Base-by-base conservation (phyloP, 1,140 invertebrate genomes). In the Nasonia vitripennis region DNA sequence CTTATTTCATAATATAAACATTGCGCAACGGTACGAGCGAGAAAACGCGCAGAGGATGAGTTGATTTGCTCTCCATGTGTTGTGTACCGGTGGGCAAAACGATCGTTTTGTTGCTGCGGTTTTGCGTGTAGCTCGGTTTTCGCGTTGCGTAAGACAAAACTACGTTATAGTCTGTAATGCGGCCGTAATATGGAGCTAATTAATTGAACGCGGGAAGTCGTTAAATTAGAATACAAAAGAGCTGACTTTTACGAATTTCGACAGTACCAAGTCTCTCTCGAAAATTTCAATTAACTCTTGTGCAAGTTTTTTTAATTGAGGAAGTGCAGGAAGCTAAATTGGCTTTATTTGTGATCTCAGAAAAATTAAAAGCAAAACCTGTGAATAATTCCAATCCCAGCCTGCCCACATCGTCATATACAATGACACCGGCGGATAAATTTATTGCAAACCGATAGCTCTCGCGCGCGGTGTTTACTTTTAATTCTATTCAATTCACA, bases 1-100 rank as follows among this genome's bases (percentile, higher is more conserved):
- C 71, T 85, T 78, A 81, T 85, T 81, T 81, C 79, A 51, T 81
- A 81, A 81, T 81, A 78, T 62, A 67, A 81, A 81, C 81, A 75
- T 81, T 85, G 78, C 20, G 78, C 23, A 85, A 85, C 27, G 6
- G 41, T 45, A 45, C n/a, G 17, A 23, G 45, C n/a, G 48, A 31
- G 7, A 74, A 37, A 37, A 34, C 11, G 20, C 71, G 34, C 34
- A 20, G 4, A 17, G 68, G 68, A 71, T 34, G 55, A 62, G 17
- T n/a, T 20, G 55, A 3, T n/a, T 5, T 17, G 14, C 55, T 62
- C 20, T 62, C 55, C 5, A 10, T 45, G 1, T 41, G 7, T 41
- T 41, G 7, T 45, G 10, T 10, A 62, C 14, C 20, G 55, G 20
- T n/a, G 55, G 55, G 55, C 20, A 62, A 20, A 55, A 55, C 51